Base-by-base conservation (phyloP, 2,113 vertebrate genomes). In the Hipposideros armiger region DNA sequence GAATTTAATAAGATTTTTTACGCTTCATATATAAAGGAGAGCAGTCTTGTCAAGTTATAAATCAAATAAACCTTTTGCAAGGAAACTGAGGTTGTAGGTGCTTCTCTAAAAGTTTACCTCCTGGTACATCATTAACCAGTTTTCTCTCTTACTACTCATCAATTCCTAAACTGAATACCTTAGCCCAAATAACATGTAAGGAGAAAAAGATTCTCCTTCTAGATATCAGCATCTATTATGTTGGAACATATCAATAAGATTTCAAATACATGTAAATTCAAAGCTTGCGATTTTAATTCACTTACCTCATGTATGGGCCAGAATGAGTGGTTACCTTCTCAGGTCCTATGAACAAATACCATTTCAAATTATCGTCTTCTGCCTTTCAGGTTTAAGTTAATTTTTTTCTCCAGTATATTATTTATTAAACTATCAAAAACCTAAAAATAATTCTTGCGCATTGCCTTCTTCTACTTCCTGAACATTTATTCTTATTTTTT, bases 291-390 rank as follows among this genome's bases (percentile, higher is more conserved):
- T 83, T 78, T 88, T 15, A 94, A 88, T 94, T 87, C 87, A 42
- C 52, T 90, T 82, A 42, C 81, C 36, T 82, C 88, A 2, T 86
- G 45, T 89, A 7, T 70, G 54, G 11, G 50, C n/a, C 60, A 94
- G 42, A 88, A 87, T 70, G 45, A 95, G 62, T 87, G 32, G 92
- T 66, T 86, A 36, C 4, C 32, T 87, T 90, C 82, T 86, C n/a
- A 69, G 40, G 8, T 73, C 87, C n/a, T 32, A 40, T 80, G 28
- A 96, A 70, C 66, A 84, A 70, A 93, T 72, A 74, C 4, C 82
- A n/a, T 86, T 69, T 95, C 89, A 81, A 91, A 67, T 69, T 14
- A 5, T 50, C 7, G 76, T 86, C n/a, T 70, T 95, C 50, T 74
- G 50, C 22, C 20, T 87, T 95, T 92, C 16, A 70, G 74, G 10